A percentile compares a stretch with the other conserved stretches of the same genome.
Conservation (phyloP, 2,888 invertebrate genomes). For the Macroteleia sp. region DNA sequence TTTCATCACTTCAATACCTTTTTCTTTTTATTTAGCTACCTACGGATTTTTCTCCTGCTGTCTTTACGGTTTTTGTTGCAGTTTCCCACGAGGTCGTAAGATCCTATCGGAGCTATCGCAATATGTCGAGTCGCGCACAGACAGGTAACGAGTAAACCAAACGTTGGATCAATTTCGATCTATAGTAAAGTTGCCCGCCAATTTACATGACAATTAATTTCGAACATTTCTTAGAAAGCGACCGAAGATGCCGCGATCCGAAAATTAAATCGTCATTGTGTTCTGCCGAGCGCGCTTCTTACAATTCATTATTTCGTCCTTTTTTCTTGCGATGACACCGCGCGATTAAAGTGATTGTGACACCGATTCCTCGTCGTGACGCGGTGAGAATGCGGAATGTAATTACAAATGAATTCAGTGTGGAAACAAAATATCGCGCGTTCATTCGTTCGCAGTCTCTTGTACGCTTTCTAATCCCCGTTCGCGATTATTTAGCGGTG, state of each 20-base stretch:
- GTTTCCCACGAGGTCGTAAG: conserved; percentile 77
- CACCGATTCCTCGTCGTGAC: conserved; percentile 46
- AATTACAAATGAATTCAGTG: conserved; percentile 53
- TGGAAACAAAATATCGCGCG: conserved; percentile 50
- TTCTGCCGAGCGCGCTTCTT: conserved; percentile 6
- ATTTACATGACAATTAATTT: conserved; percentile 45
- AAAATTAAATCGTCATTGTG: conserved; percentile 35
- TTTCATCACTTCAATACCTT: conserved; percentile 70
- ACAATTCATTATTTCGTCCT: conserved; percentile 22
- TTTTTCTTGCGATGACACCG: conserved; percentile 8
- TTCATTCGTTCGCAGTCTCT: conserved; percentile 23
- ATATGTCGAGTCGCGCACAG: conserved; percentile 34
- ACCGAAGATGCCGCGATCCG: background rate
- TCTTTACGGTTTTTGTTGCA: conserved; percentile 75
- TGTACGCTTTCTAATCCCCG: conserved; percentile 49
- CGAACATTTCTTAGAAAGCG: conserved; percentile 7
- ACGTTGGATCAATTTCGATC: conserved; percentile 49
- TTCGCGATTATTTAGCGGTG: conserved; percentile 21
- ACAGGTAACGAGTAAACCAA: conserved; percentile 38
- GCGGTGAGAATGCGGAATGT: conserved; percentile 53
- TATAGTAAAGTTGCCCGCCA: conserved; percentile 30
- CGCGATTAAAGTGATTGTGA: conserved; percentile 54
- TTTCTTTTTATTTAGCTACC: conserved; percentile 71
- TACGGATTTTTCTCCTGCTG: conserved; percentile 74
- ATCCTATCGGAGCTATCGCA: conserved; percentile 56